Conservation (phyloP, 2,797 vertebrate species). For the Nothura maculosa region DNA sequence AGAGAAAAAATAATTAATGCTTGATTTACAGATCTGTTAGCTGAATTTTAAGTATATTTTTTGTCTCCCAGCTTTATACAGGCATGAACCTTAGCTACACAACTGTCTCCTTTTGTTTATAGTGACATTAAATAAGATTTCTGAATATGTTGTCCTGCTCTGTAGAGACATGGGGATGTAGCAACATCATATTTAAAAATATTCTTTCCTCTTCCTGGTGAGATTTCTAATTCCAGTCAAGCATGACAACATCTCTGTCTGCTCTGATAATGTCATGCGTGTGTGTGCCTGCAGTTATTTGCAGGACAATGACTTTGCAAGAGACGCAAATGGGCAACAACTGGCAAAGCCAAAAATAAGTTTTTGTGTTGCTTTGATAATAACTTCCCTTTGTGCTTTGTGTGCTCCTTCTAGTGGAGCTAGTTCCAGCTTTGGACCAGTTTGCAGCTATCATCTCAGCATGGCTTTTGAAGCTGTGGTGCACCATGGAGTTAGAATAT, state of each 20-base stretch:
- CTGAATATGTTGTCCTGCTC: constrained; percentile 1
- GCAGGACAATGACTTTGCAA: constrained; percentile 28
- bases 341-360: constrained; percentile 24
- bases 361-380: neutral
- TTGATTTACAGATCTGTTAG: neutral
- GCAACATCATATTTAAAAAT: constrained; percentile 17
- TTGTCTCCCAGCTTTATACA: neutral
- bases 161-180: neutral
- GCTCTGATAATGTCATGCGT: constrained; percentile 27
- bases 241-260: constrained; percentile 42
- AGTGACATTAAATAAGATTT: neutral
- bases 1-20: neutral
- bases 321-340: neutral
- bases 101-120: neutral
- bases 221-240: constrained; percentile 36
- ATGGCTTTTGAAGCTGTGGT: neutral
- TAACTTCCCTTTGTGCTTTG: constrained; percentile 6
- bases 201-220: constrained; percentile 30
- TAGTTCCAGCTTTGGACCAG: neutral
- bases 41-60: neutral
- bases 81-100: neutral
- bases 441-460: neutral
- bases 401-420: neutral
- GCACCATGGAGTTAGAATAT: neutral
- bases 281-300: neutral